These are phyloP conservation scores for Pogoniulus pusillus DNA, from an alignment of 2,797 vertebrate species.

Conservation along the genomic window DNA sequence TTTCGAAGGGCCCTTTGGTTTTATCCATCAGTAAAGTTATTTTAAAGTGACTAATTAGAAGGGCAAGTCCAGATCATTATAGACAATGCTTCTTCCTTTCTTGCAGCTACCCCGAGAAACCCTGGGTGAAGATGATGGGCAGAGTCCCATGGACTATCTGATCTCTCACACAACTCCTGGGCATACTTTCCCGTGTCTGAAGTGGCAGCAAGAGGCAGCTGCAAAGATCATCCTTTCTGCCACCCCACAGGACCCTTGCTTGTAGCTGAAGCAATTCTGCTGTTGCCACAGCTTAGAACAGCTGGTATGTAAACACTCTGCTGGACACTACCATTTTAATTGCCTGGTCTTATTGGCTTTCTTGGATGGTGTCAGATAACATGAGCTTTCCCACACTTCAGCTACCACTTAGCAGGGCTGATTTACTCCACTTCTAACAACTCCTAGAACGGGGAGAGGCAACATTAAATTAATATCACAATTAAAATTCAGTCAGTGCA, in stretches of 20 bases:
- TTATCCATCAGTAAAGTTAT: neutral
- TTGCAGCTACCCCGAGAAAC: neutral
- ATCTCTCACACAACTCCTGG: neutral
- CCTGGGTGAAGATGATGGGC: neutral
- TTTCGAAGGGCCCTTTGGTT: neutral
- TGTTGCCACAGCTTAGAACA: neutral
- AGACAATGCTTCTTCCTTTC: neutral
- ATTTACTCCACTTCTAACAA: neutral
- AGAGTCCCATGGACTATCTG: too few relatives aligned
- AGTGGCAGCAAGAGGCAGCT: neutral
- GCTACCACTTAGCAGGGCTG: neutral
- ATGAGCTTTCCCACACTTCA: neutral
- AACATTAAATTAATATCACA: neutral
- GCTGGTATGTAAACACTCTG: neutral
- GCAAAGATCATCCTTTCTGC: neutral
- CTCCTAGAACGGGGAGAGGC: neutral
- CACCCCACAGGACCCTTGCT: neutral
- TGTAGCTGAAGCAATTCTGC: neutral
- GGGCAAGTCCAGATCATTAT: neutral
- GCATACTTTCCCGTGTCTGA: neutral
- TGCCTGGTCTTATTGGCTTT: rapidly evolving
- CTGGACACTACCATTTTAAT: neutral
- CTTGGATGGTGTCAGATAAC: neutral
- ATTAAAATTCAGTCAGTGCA: neutral
- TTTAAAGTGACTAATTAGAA: neutral